Evolutionary conservation across 1,140 invertebrate genomes (phyloP).

Genomic region (Lysiphlebus fabarum): DNA sequence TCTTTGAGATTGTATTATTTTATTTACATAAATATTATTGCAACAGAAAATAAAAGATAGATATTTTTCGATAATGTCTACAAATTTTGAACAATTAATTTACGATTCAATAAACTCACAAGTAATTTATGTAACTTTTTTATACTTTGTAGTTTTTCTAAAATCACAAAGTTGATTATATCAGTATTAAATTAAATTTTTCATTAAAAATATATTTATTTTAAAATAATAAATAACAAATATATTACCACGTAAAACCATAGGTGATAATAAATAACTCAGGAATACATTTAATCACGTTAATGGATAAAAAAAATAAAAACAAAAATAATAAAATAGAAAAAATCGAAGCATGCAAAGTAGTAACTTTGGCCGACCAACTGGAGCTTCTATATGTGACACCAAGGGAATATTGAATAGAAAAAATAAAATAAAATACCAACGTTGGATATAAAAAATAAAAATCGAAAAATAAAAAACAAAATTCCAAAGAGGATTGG

Average conservation of each 20-base stretch:
- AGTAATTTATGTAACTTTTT: too few species aligned
- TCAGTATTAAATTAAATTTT: too few species aligned
- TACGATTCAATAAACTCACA: constrained; percentile 6
- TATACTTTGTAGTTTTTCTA: too few species aligned
- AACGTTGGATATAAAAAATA: background rate
- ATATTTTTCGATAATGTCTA: too few species aligned
- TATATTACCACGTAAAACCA: background rate
- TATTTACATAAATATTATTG: too few species aligned
- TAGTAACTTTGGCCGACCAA: constrained; percentile 1
- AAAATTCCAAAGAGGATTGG: constrained; percentile 17
- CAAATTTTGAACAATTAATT: background rate
- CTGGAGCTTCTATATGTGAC: too few species aligned
- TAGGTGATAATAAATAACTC: constrained; percentile 16
- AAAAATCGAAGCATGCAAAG: constrained; percentile 37
- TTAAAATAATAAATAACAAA: background rate
- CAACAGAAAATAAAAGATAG: too few species aligned
- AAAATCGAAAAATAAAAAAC: too few species aligned
- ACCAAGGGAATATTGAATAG: too few species aligned
- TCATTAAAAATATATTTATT: too few species aligned
- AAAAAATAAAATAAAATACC: constrained; percentile 27
- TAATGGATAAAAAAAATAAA: constrained; percentile 48
- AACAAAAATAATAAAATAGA: constrained; percentile 28
- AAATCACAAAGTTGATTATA: too few species aligned
- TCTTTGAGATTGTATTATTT: too few species aligned
- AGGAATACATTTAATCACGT: constrained; percentile 41